A percentile compares a stretch with the other conserved stretches of the same genome.
phyloP scores from a whole-genome alignment of 2,113 vertebrate species.

The Otus sunia region DNA sequence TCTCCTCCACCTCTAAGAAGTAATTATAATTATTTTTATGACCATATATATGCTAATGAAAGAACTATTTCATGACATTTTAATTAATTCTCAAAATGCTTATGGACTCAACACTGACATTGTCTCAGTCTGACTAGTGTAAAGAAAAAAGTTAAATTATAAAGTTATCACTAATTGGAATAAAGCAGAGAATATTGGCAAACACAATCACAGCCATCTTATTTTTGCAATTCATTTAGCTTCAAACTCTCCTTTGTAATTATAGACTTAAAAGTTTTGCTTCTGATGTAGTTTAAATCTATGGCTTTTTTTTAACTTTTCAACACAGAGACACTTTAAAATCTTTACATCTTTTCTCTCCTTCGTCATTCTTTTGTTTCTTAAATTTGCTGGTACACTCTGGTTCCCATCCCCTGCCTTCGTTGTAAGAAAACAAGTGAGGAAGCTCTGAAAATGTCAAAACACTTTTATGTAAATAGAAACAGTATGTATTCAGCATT shows the following conservation, averaged over 20 bases:
- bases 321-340: not conserved
- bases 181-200: not conserved
- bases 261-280: not conserved
- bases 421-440: not conserved
- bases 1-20: slow-evolving; percentile 51
- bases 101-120: not conserved
- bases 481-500: not conserved
- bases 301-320: not conserved
- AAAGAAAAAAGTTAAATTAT: not conserved
- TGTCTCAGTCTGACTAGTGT: not conserved
- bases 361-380: not conserved
- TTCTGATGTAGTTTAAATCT: not conserved
- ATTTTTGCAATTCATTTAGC: not conserved
- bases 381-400: not conserved
- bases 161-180: not conserved
- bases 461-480: not conserved
- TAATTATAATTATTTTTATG: slow-evolving; percentile 56
- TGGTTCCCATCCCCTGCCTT: not conserved
- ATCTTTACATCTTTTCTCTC: not conserved
- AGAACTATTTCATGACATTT: slow-evolving; percentile 51
- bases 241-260: not conserved
- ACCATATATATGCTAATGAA: slow-evolving; percentile 51
- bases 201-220: not conserved
- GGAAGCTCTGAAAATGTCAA: not conserved
- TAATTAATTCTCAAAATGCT: slow-evolving; percentile 59